Percentiles rank a stretch among this genome's conserved stretches.
Evolutionary conservation across 2,888 invertebrate species (phyloP).

Genomic region (Leptinotarsa juncta): DNA sequence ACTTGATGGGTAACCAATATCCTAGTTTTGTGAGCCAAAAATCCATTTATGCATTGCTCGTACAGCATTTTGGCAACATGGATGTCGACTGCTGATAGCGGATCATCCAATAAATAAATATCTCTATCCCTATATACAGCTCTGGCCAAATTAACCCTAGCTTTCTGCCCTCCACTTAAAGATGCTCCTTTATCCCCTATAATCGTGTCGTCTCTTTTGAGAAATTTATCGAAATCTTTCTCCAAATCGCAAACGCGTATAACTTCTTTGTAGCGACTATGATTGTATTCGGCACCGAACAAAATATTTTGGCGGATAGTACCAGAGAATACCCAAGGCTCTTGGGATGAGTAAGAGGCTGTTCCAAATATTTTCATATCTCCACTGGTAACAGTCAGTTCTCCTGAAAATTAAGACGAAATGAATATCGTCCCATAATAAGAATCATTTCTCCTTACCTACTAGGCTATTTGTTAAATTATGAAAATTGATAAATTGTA

Average conservation of each 20-base stretch:
- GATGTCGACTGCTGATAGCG: slow-evolving; percentile 85
- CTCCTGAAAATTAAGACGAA: slow-evolving; percentile 66
- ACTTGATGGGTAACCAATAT: slow-evolving; percentile 89
- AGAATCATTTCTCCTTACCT: no score
- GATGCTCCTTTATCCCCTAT: slow-evolving; percentile 84
- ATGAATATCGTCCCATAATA: neutral
- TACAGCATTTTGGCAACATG: slow-evolving; percentile 83
- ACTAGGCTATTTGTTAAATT: neutral
- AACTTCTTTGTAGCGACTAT: slow-evolving; percentile 70
- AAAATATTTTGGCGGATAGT: slow-evolving; percentile 86
- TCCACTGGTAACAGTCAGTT: slow-evolving; percentile 72
- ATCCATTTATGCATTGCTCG: slow-evolving; percentile 79
- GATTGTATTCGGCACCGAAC: slow-evolving; percentile 77
- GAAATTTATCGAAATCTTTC: slow-evolving; percentile 79
- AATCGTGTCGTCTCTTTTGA: slow-evolving; percentile 77
- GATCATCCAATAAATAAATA: slow-evolving; percentile 86
- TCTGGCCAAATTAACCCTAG: slow-evolving; percentile 77
- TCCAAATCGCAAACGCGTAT: slow-evolving; percentile 76
- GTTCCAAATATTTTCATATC: slow-evolving; percentile 73
- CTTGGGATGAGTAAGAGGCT: slow-evolving; percentile 84
- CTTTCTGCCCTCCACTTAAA: slow-evolving; percentile 85
- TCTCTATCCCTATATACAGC: slow-evolving; percentile 79
- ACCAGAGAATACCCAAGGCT: slow-evolving; percentile 84
- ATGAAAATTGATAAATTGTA: neutral
- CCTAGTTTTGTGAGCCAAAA: slow-evolving; percentile 75